phyloP scores from a whole-genome alignment of 2,888 invertebrate genomes.

The Sturmia bella region DNA sequence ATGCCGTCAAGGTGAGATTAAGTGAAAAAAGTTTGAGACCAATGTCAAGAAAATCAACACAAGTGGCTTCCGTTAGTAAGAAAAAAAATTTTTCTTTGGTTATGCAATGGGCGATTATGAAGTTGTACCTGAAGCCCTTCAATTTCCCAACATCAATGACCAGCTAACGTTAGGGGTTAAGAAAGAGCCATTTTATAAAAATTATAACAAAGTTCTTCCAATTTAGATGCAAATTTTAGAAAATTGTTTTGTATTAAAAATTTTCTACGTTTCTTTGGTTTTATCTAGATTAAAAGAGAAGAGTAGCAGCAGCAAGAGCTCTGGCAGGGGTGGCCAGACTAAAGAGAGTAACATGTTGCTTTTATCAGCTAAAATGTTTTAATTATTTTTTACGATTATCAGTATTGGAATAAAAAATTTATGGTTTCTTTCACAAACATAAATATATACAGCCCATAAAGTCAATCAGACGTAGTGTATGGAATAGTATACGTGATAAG shows the following conservation, averaged over 20 bases:
- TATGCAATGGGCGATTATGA: slow-evolving; percentile 77
- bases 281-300: slow-evolving; percentile 39
- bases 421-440: no score
- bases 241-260: not conserved
- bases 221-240: not conserved
- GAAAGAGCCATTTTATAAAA: not conserved
- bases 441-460: no score
- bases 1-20: slow-evolving; percentile 76
- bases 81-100: slow-evolving; percentile 67
- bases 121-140: not conserved
- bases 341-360: not conserved
- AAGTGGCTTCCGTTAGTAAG: slow-evolving; percentile 36
- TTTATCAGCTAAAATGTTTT: not conserved
- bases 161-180: not conserved
- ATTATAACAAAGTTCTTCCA: not conserved
- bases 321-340: slow-evolving; percentile 16
- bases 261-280: not conserved
- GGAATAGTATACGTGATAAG: no score
- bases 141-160: not conserved
- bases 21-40: slow-evolving; percentile 45
- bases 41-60: not conserved
- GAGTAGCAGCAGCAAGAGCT: not conserved
- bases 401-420: no score
- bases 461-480: no score
- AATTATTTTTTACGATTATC: no score